phyloP scores from a whole-genome alignment of 2,888 invertebrate genomes.

The Choreutis nemorana region DNA sequence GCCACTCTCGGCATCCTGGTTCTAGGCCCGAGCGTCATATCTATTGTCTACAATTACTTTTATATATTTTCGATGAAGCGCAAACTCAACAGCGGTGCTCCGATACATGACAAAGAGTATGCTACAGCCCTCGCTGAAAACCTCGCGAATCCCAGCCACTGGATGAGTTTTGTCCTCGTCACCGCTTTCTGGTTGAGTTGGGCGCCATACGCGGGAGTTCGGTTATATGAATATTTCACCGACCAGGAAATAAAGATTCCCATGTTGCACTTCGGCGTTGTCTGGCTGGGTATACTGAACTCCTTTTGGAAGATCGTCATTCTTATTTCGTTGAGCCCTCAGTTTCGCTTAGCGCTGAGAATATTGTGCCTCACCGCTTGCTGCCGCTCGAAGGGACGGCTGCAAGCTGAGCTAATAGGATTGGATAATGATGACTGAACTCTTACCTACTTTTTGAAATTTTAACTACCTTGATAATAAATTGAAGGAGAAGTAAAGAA shows the following conservation, averaged over 20 bases:
- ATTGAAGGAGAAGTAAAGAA: too few species aligned
- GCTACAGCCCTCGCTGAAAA: constrained; percentile 91
- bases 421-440: constrained; percentile 85
- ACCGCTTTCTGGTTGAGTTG: constrained; percentile 92
- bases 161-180: constrained; percentile 94
- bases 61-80: constrained; percentile 95
- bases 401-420: constrained; percentile 85
- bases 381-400: constrained; percentile 83
- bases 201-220: constrained; percentile 88
- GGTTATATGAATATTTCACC: constrained; percentile 77
- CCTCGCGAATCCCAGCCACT: constrained; percentile 92
- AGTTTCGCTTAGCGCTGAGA: constrained; percentile 88
- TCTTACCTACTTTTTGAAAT: too few species aligned
- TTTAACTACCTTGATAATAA: too few species aligned
- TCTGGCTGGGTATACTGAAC: constrained; percentile 95
- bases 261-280: constrained; percentile 88
- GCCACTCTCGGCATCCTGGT: constrained; percentile 90
- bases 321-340: constrained; percentile 87
- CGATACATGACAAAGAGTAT: constrained; percentile 92
- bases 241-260: constrained; percentile 75
- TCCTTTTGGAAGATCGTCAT: constrained; percentile 96
- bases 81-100: constrained; percentile 81
- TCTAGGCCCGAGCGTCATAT: constrained; percentile 94
- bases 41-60: constrained; percentile 92
- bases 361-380: constrained; percentile 89